Evolutionary conservation across 2,888 invertebrate genomes (phyloP), one percentile per base, ranked within the genome.

Genomic region (Habroteleia sp.): DNA sequence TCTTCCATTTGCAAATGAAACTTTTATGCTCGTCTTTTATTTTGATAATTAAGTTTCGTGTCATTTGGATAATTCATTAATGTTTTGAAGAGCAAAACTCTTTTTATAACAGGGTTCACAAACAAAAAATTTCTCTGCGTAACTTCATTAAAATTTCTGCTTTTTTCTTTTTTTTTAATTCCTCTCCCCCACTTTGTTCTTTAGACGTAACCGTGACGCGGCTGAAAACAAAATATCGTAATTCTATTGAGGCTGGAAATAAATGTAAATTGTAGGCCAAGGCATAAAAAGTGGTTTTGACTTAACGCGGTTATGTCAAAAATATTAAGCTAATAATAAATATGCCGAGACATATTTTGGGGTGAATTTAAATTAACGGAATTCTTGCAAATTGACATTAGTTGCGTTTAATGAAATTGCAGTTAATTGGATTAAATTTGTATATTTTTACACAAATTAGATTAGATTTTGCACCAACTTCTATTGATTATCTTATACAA

Each of bases 361-460:
- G 31, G 13, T 16, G 42, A 48, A 44, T 50, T 56, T 7, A 50
- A 72, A 63, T 63, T 56, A 63, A 58, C 29, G 16, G 56, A 41
- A 52, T 33, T 63, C 58, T 63, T 72, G 63, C 48, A 58, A 72
- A 72, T 63, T 72, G 72, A 58, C 58, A 58, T 56, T 63, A 56
- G 31, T 63, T 39, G 11, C 20, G 11, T 48, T 56, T 58, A 63
- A 72, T 58, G 56, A 23, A 16, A 56, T 72, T 72, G 6, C 20
- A 42, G 35, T 37, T 41, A 37, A 58, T 41, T 48, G 41, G 27
- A 48, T 71, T 60, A 54, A 50, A 48, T 44, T 48, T 52, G 58
- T 65, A 41, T 50, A 58, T 72, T 72, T 65, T 72, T 58, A 17
- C 27, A 7, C 42, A 23, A 63, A 48, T 50, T 27, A 16, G 33